Evolutionary conservation across 2,888 invertebrate genomes (phyloP), one percentile per base, ranked within the genome.

Genomic region (Orchestes rusci): DNA sequence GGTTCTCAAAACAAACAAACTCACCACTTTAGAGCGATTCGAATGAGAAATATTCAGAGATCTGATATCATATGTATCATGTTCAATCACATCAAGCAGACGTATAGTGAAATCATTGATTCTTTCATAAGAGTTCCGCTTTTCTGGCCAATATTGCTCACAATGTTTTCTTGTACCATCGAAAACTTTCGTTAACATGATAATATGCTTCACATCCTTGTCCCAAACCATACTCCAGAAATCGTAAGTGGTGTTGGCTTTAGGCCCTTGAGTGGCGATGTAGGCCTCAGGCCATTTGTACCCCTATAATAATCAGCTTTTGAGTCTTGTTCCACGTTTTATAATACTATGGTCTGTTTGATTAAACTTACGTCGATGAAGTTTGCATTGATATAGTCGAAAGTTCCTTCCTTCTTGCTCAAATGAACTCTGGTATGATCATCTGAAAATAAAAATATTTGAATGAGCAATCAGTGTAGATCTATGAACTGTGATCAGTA

Each of bases 361-460:
- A 20, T 12, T 10, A 13, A 39, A 60, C 56, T 61, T 63, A 73
- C 73, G 45, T 68, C 65, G 35, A 73, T 68, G 50, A 68, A 73
- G 59, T 68, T 73, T 0, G 74, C 75, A 57, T 75, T 75, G 10
- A 75, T 74, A 51, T 73, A 73, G 56, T 72, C 72, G 1, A 71
- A 71, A 56, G 64, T 69, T 37, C 59, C 65, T 38, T 59, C 55
- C 39, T 67, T 56, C 59, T 63, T 69, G 43, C 62, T 57, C 48
- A 70, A 53, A 49, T 62, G 58, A 3, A 74, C 74, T 51, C 74
- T 61, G 2, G 70, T 69, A 42, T 72, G 69, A 50, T 75, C 12
- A 45, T 34, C 51, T 51, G 39, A 18, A 51, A 44, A 20, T 34
- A n/a, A n/a, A n/a, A n/a, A n/a, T 10, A 23, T 23, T 23, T 10